Evolutionary conservation across 2,113 vertebrate species (phyloP), one percentile per base, ranked within the genome.

Genomic region (Upupa epops): DNA sequence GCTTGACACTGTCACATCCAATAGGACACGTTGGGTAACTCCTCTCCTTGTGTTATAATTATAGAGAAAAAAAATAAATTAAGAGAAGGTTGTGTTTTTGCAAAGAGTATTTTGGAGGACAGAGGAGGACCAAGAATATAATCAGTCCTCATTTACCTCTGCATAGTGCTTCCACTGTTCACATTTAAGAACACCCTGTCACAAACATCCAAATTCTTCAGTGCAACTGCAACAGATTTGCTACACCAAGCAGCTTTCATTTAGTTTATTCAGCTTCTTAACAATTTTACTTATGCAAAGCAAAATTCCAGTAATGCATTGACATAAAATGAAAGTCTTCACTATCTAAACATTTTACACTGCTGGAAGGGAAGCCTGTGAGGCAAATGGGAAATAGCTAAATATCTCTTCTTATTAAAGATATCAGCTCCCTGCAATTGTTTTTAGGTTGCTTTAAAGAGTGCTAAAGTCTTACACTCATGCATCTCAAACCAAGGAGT

Each of bases 121-220:
- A 54, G 65, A 91, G 60, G 17, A 68, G 2, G 9, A 52, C 20
- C 2, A 0, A 14, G 25, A 72, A 25, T 11, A 75, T 0, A 1
- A 14, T 7, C 75, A 69, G 16, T 5, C 26, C 8, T 28, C 2
- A 5, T 46, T 64, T 83, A 56, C 40, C 37, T 69, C 49, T 3
- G 0, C 49, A 40, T 5, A 10, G 20, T 29, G 25, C 22, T 59
- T 3, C 25, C 28, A 8, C 8, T 7, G 1, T 65, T 88, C 83
- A 25, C 10, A 17, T 90, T 74, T 80, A 59, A 81, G 75, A 74
- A 5, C 21, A 81, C 25, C 28, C 31, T 55, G 59, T 72, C 49
- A 75, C 86, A 88, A 83, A 91, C 86, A 80, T 74, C 34, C 56
- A 83, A 89, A 94, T 92, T 86, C 75, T 92, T 83, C 45, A 46